Evolutionary conservation across 2,113 vertebrate genomes (phyloP).

Genomic region (Formicarius rufipectus): DNA sequence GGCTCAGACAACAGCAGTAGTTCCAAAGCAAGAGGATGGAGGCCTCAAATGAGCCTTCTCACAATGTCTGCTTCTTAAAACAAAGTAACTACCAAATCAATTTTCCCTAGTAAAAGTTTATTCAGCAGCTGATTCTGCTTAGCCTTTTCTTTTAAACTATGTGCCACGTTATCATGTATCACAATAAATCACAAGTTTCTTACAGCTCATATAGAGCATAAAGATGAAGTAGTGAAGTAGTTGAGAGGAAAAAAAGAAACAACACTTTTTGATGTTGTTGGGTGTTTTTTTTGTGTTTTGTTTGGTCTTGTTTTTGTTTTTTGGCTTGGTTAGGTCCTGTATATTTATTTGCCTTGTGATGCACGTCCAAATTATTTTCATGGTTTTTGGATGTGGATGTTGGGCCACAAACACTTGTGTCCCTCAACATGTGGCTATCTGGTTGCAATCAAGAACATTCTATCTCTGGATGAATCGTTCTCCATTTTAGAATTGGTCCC

Average conservation of each 20-base stretch:
- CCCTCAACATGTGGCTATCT: fast-evolving
- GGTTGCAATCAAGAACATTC: not conserved
- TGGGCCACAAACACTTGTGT: not conserved
- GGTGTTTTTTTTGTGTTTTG: not conserved
- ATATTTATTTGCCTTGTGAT: not conserved
- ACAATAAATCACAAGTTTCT: not conserved
- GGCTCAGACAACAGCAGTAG: not conserved
- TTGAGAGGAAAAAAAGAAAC: not conserved
- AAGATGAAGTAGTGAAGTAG: not conserved
- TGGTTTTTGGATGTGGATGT: not conserved
- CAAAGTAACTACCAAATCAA: not conserved
- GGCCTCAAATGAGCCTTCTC: fast-evolving
- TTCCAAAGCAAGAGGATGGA: not conserved
- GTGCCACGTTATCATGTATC: not conserved
- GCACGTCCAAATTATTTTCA: not conserved
- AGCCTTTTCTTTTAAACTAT: not conserved
- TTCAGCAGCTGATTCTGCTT: not conserved
- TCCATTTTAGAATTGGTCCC: not conserved
- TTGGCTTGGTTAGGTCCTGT: not conserved
- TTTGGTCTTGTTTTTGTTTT: too few species aligned
- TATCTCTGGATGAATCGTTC: not conserved
- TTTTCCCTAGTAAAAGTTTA: not conserved
- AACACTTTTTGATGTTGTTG: not conserved
- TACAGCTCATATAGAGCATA: not conserved
- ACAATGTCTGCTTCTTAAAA: not conserved